A percentile compares a stretch with the other conserved stretches of the same genome.
These are phyloP conservation scores for Oxygymnocypris stewartii DNA, from an alignment of 2,113 vertebrate species.

Conservation along the genomic window DNA sequence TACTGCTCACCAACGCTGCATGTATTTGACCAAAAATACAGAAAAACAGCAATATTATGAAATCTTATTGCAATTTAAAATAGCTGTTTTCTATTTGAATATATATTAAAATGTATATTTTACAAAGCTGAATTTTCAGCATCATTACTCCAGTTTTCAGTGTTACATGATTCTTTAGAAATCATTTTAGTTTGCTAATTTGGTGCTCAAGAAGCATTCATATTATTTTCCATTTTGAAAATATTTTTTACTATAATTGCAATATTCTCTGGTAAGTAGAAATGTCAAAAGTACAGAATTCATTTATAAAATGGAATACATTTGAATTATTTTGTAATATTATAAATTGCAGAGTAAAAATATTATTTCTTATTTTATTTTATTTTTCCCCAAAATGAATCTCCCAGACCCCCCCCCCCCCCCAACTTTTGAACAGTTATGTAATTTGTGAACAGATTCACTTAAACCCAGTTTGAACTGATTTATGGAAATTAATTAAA, in stretches of 20 bases:
- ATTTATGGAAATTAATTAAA: background rate
- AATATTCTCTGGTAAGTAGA: background rate
- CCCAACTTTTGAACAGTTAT: background rate
- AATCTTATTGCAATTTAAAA: background rate
- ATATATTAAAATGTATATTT: too few relatives aligned
- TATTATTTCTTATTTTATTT: background rate
- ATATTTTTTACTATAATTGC: background rate
- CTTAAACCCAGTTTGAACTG: background rate
- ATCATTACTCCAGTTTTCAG: background rate
- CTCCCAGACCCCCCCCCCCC: background rate
- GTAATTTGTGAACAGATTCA: background rate
- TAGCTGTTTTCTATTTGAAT: background rate
- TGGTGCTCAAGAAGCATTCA: background rate
- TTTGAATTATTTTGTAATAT: background rate
- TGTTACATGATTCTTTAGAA: background rate
- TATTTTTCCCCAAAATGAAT: background rate
- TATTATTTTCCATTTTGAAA: background rate
- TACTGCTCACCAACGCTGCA: background rate
- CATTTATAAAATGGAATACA: background rate
- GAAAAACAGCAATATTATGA: background rate
- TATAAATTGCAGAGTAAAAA: background rate
- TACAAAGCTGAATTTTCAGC: background rate
- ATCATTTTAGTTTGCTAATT: background rate
- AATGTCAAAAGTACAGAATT: background rate
- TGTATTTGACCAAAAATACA: background rate